Base-by-base conservation (phyloP, 2,797 vertebrate species). In the Meda fulgida region DNA sequence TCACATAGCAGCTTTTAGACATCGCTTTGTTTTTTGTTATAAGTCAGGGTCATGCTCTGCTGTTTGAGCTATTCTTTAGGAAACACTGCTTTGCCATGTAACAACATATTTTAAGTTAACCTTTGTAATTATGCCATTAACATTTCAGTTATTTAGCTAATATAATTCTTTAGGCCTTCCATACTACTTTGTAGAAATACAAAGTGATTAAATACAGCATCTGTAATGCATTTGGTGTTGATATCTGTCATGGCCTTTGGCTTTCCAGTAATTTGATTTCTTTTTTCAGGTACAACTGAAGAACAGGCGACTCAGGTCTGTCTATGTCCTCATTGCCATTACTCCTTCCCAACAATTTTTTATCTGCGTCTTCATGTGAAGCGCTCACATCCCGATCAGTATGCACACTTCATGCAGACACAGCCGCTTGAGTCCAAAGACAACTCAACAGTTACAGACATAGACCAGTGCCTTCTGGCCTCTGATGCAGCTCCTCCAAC, bases 361-460 rank as follows among this genome's bases (percentile, higher is more conserved):
- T 96, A 95, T 89, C 92, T 95, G 46, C 93, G 92, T 81, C 86
- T 91, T 23, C 95, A 96, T 31, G 81, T 89, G 1, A 91, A 93
- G 18, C 55, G 72, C 72, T 92, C 91, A 48, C 95, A 95, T 88
- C 4, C 81, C 0, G 87, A 85, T 31, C 88, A 92, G 3, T 60
- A 83, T 75, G 77, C 6, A 0, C 73, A 84, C 29, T 58, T 85
- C 4, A 8, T 81, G 16, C 29, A 70, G 85, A 34, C 71, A 46
- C 72, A 72, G 19, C 67, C 77, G 19, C 3, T 80, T 9, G 83
- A 73, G 11, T 18, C 78, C 40, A 38, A 21, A 43, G 79, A 78
- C 66, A 66, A 18, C 21, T 53, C 36, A 7, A 6, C 80, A 19
- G 75, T 78, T 19, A 6, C 83, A 38, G 60, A 84, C 31, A n/a